These are phyloP conservation scores for Morus bassanus DNA, from an alignment of 2,797 vertebrate genomes.

Conservation along the genomic window DNA sequence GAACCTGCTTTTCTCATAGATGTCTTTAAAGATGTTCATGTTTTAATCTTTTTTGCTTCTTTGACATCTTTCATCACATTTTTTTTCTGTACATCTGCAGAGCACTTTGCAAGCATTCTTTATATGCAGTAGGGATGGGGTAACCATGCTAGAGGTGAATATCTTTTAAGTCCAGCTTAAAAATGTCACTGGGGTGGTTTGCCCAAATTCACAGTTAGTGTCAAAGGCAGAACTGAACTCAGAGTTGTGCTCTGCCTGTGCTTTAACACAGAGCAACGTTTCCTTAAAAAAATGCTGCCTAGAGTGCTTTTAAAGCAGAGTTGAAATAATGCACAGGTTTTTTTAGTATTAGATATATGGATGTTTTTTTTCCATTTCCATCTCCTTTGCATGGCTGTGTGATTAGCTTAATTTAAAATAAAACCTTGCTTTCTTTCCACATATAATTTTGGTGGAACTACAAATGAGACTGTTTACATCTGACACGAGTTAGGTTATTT, in stretches of 20 bases:
- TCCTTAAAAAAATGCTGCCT: background rate
- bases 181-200: background rate
- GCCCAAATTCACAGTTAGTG: background rate
- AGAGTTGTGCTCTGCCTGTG: background rate
- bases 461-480: background rate
- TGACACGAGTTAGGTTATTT: background rate
- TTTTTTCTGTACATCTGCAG: background rate
- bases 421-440: background rate
- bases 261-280: rapidly evolving
- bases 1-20: background rate
- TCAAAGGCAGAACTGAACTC: background rate
- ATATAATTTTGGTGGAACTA: background rate
- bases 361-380: background rate
- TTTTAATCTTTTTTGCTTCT: background rate
- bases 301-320: background rate
- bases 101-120: background rate
- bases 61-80: background rate
- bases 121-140: background rate
- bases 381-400: background rate
- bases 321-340: background rate
- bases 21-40: background rate
- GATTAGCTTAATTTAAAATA: slow-evolving; percentile 24
- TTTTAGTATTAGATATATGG: background rate
- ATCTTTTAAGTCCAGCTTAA: background rate
- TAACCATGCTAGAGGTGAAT: background rate